phyloP scores from a whole-genome alignment of 1,140 invertebrate genomes.

The Andricus grossulariae region DNA sequence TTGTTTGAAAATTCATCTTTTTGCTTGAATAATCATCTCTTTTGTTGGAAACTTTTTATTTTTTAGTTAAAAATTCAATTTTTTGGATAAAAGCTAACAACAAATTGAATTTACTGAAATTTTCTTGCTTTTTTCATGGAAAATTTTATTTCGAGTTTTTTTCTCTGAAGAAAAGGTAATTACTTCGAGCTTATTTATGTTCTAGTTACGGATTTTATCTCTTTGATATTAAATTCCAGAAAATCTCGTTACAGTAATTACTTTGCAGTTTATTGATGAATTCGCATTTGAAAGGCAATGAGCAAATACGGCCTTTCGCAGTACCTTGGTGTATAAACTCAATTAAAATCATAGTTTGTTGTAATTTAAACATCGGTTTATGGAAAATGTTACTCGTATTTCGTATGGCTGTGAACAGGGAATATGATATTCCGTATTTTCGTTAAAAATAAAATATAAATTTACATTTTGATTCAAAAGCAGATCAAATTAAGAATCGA shows the following conservation, averaged over 20 bases:
- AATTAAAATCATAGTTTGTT: background rate
- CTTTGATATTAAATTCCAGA: background rate
- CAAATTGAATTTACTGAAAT: too few species aligned
- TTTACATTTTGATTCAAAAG: background rate
- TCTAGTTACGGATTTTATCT: background rate
- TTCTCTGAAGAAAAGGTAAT: too few species aligned
- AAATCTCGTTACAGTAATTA: conserved; percentile 15
- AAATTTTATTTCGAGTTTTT: too few species aligned
- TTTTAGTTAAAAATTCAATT: too few species aligned
- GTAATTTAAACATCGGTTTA: background rate
- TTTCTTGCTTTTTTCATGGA: too few species aligned
- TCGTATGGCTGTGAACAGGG: background rate
- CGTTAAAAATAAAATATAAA: background rate
- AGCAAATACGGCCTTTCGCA: background rate
- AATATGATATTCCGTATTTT: background rate
- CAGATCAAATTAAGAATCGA: background rate
- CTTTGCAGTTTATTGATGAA: background rate
- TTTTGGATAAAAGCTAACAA: too few species aligned
- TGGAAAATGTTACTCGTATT: background rate
- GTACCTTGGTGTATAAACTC: background rate
- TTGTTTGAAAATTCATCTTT: too few species aligned
- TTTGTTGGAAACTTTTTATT: too few species aligned
- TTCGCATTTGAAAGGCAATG: background rate
- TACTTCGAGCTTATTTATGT: background rate
- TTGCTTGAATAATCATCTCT: too few species aligned